Conservation (phyloP, 2,888 invertebrate species). For the Cephonodes hylas region DNA sequence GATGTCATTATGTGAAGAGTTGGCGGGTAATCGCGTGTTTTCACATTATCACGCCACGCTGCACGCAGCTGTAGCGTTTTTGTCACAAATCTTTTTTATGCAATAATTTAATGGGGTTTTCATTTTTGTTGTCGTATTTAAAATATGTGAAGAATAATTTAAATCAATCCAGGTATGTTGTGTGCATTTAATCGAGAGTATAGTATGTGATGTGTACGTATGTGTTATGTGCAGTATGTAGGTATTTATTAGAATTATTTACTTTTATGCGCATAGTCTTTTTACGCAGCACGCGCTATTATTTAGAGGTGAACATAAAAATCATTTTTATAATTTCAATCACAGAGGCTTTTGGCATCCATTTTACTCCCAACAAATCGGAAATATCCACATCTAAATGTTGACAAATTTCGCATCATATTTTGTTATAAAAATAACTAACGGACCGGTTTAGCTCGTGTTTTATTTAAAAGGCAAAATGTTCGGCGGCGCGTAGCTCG, state of each 20-base stretch:
- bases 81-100: slow-evolving; percentile 19
- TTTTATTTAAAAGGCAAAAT: slow-evolving; percentile 3
- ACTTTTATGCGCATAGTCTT: too few species aligned
- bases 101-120: background rate
- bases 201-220: background rate
- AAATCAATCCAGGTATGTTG: background rate
- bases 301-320: too few species aligned
- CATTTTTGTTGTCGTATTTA: background rate
- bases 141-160: background rate
- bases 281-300: too few species aligned
- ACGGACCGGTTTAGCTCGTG: background rate
- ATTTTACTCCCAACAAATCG: background rate
- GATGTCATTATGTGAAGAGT: slow-evolving; percentile 61
- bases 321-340: background rate
- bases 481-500: slow-evolving; percentile 9
- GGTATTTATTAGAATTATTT: too few species aligned
- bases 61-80: slow-evolving; percentile 58
- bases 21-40: slow-evolving; percentile 36
- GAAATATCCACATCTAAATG: background rate
- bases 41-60: slow-evolving; percentile 48
- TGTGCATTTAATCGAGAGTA: background rate
- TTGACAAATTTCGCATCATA: background rate
- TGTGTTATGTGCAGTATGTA: background rate
- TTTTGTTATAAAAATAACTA: slow-evolving; percentile 21
- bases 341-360: background rate